phyloP scores from a whole-genome alignment of 1,140 invertebrate species.

The Papilio polyxenes region DNA sequence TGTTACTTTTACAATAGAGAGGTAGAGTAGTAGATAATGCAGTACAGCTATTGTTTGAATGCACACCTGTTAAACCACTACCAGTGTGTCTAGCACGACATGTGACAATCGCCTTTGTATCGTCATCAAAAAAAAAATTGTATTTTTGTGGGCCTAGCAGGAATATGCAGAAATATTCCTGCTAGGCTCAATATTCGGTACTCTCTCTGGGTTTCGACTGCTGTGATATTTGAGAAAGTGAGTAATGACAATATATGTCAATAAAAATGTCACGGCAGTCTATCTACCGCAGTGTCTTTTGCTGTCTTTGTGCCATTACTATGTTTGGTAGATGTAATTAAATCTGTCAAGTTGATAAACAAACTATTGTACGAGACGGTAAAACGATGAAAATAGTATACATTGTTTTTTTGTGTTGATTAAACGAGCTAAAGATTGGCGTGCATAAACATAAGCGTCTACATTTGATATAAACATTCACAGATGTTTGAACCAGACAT shows the following conservation, averaged over 20 bases:
- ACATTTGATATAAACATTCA: background rate
- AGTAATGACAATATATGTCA: too few species aligned
- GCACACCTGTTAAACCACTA: too few species aligned
- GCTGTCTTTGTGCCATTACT: background rate
- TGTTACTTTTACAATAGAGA: background rate
- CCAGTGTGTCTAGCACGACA: too few species aligned
- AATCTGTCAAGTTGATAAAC: background rate
- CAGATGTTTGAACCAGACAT: background rate
- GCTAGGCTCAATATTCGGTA: too few species aligned
- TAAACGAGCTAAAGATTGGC: background rate
- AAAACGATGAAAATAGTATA: background rate
- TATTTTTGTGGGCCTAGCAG: too few species aligned
- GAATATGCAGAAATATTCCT: too few species aligned
- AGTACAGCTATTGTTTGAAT: background rate
- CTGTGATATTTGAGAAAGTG: too few species aligned
- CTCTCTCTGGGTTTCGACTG: too few species aligned
- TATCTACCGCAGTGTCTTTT: background rate
- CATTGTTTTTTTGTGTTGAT: background rate
- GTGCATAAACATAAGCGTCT: constrained; percentile 14
- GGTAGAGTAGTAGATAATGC: background rate
- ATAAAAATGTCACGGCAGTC: too few species aligned
- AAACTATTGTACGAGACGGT: constrained; percentile 2
- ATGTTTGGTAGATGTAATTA: background rate
- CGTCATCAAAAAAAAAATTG: too few species aligned
- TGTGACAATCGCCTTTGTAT: too few species aligned